Conservation (phyloP, 2,888 invertebrate genomes). For the Bruchidius siliquastri region DNA sequence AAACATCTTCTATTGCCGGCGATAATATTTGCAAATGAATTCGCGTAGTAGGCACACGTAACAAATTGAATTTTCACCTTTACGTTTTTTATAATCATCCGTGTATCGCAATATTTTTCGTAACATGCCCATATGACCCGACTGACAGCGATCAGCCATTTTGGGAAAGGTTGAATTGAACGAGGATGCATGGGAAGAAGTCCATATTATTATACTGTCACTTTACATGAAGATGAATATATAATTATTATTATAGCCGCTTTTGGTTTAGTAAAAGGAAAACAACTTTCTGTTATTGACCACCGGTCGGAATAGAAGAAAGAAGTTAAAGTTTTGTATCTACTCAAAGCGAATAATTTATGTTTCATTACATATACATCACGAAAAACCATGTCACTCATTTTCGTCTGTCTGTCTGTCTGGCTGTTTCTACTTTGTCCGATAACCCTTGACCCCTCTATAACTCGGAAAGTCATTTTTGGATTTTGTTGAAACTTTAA, state of each 20-base stretch:
- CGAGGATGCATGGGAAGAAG: background rate
- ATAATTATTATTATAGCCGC: background rate
- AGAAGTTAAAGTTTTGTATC: too few species aligned
- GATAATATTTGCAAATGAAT: background rate
- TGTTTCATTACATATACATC: too few species aligned
- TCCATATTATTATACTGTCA: background rate
- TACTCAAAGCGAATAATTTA: too few species aligned
- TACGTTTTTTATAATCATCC: background rate
- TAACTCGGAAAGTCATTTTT: too few species aligned
- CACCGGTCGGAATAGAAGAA: too few species aligned
- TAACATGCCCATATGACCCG: background rate
- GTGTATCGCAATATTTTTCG: background rate
- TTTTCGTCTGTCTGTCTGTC: too few species aligned
- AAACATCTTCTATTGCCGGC: background rate
- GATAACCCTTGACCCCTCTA: too few species aligned
- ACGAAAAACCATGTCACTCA: too few species aligned
- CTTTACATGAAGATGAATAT: background rate
- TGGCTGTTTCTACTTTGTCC: too few species aligned
- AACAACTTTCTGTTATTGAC: background rate
- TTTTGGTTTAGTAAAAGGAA: background rate
- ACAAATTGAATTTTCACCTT: background rate
- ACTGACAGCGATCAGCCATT: background rate
- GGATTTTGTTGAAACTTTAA: too few species aligned
- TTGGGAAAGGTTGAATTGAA: background rate
- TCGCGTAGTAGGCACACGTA: background rate